Evolutionary conservation across 2,888 invertebrate species (phyloP), one percentile per base, ranked within the genome.

Genomic region (Agrochola circellaris): DNA sequence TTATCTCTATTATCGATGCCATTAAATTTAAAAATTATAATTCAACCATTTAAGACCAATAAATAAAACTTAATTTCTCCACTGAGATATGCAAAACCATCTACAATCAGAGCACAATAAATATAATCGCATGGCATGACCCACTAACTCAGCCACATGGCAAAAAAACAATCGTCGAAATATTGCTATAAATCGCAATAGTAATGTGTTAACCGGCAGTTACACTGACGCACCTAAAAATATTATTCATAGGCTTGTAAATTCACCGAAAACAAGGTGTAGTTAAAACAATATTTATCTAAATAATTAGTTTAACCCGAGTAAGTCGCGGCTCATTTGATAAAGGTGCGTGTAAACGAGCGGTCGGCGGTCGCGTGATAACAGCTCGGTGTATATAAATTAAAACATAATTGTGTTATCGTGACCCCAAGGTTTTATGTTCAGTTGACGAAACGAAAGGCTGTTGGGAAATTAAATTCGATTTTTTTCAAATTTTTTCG

Each of bases 321-420:
- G 92, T 91, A 93, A 94, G 93, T 92, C 91, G 90, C 92, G 92
- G 93, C 93, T 93, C 93, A 93, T 94, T 94, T 95, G 95, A 95
- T 95, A 96, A 95, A 92, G 94, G 93, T 94, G 94, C 95, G 95
- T 95, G 95, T 94, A 93, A 93, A 93, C 93, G 90, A 91, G 83
- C 89, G 88, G 87, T 84, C 82, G 78, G 88, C 87, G 88, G 80
- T 96, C 91, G 96, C 96, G 96, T 96, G 96, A 94, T 94, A 92
- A 91, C 92, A 91, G 92, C 90, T 87, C 89, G 92, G 92, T 92
- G 95, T 91, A 95, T 96, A 96, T 96, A 96, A 96, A 96, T 96
- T 96, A 96, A 95, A 96, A 95, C 94, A 94, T 96, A 96, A 96
- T 96, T 96, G 96, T 95, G 93, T 95, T 96, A 96, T 96, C 96